Percentiles rank a stretch among this genome's conserved stretches.
These are phyloP conservation scores for Eretmocerus hayati DNA, from an alignment of 2,888 invertebrate species.

Conservation along the genomic window DNA sequence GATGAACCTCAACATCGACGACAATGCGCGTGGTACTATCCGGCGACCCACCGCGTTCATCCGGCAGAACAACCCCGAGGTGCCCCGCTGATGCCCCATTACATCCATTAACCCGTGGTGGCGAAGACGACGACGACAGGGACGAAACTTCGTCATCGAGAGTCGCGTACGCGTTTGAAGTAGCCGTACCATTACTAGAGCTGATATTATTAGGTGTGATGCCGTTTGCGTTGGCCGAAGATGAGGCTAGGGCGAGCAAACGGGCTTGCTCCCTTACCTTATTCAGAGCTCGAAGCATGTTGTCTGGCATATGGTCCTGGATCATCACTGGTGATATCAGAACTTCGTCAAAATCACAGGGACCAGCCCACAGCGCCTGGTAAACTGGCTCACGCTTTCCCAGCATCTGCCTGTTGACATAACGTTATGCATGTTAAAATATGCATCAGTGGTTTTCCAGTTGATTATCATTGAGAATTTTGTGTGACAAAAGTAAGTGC, in stretches of 20 bases:
- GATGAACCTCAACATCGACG: constrained; percentile 38
- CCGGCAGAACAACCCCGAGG: background rate
- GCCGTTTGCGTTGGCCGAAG: constrained; percentile 19
- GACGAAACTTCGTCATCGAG: background rate
- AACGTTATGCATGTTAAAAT: background rate
- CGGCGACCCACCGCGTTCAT: constrained; percentile 10
- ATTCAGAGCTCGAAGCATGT: constrained; percentile 72
- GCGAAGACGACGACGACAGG: too few relatives aligned
- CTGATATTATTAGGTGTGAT: constrained; percentile 38
- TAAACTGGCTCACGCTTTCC: constrained; percentile 72
- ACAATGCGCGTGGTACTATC: constrained; percentile 29
- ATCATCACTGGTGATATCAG: constrained; percentile 84
- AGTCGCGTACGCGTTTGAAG: background rate
- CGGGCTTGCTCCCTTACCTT: constrained; percentile 58
- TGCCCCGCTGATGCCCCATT: background rate
- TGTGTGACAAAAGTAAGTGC: too few relatives aligned
- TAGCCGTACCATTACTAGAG: constrained; percentile 1
- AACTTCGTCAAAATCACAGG: constrained; percentile 78
- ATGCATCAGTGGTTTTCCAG: background rate
- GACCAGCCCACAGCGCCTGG: constrained; percentile 81
- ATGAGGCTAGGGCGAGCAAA: background rate
- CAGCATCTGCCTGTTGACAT: constrained; percentile 55
- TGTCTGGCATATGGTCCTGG: constrained; percentile 87
- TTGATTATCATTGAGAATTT: too few relatives aligned
- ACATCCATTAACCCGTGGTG: too few relatives aligned